Base-by-base conservation (phyloP, 2,888 invertebrate genomes). In the Leptarthrus brevirostris region DNA sequence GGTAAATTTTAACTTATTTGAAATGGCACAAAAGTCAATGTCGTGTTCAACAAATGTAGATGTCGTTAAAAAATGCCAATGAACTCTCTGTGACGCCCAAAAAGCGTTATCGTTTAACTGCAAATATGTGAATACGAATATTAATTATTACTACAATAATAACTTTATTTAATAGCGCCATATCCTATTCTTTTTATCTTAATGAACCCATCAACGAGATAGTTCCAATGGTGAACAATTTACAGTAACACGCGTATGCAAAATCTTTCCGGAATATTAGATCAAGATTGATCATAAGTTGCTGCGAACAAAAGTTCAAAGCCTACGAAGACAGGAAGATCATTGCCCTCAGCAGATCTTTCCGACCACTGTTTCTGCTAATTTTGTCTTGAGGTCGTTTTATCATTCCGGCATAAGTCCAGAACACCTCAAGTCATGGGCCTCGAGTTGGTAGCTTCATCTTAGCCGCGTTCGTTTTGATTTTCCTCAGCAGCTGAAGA, bases 311-410 rank as follows among this genome's bases (percentile, higher is more conserved):
- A 64, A 20, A 64, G 44, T 40, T 44, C 40, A 64, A 64, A 44
- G 14, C 24, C 36, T 70, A 53, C 52, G 16, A 22, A 36, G 70
- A 53, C 53, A 70, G 70, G 53, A 70, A 76, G 75, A 74, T 74
- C 75, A 76, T 72, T 74, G 74, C 72, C 74, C 75, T 72, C 69
- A 8, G 10, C 40, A 52, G 36, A 64, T 71, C 71, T 34, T 64
- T 73, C 71, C 71, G 75, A 72, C 66, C 40, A 71, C 54, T 74
- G 72, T 52, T 72, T 72, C 75, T 75, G 75, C 75, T 74, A 75
- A 75, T 75, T 75, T 76, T 52, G 69, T 74, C 71, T 76, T 66
- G 58, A 76, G 66, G 75, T 74, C 66, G 74, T 74, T 74, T 76
- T 76, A 76, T 74, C 58, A 72, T 72, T 74, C 14, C 34, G 34